Evolutionary conservation across 2,888 invertebrate species (phyloP).

Genomic region (Macrosiphum euphorbiae): DNA sequence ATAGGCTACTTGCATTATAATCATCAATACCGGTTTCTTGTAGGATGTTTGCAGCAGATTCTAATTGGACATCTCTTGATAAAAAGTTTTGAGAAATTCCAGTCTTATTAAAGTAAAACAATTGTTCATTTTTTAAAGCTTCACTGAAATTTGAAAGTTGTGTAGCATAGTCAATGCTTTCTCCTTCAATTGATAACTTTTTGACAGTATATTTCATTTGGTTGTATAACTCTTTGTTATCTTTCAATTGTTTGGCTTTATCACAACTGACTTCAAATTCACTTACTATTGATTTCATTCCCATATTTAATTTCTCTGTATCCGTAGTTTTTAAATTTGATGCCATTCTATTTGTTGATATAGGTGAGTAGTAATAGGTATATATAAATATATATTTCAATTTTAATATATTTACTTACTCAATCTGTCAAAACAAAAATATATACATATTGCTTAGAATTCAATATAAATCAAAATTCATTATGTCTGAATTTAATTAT

Average conservation of each 20-base stretch:
- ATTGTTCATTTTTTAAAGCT: slow-evolving; percentile 9
- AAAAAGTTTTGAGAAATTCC: slow-evolving; percentile 25
- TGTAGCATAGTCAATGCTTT: slow-evolving; percentile 30
- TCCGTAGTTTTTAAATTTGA: not conserved
- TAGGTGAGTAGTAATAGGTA: not conserved
- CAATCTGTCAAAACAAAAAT: slow-evolving; percentile 51
- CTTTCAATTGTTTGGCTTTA: slow-evolving; percentile 27
- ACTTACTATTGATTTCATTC: slow-evolving; percentile 24
- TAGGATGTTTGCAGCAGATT: slow-evolving; percentile 31
- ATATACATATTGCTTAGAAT: slow-evolving; percentile 27
- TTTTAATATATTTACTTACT: not conserved
- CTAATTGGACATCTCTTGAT: not conserved
- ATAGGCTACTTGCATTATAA: slow-evolving; percentile 29
- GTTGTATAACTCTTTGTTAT: slow-evolving; percentile 36
- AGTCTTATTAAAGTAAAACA: slow-evolving; percentile 35
- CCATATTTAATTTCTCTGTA: slow-evolving; percentile 18
- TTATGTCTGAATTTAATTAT: not conserved
- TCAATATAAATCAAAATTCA: not conserved
- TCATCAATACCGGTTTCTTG: slow-evolving; percentile 48
- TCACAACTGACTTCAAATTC: slow-evolving; percentile 35
- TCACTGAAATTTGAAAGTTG: slow-evolving; percentile 30
- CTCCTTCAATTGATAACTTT: not conserved
- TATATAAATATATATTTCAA: not conserved
- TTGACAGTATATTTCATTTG: not conserved
- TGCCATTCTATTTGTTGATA: slow-evolving; percentile 8